phyloP scores from a whole-genome alignment of 2,888 invertebrate genomes.

The Capitulum mitella region DNA sequence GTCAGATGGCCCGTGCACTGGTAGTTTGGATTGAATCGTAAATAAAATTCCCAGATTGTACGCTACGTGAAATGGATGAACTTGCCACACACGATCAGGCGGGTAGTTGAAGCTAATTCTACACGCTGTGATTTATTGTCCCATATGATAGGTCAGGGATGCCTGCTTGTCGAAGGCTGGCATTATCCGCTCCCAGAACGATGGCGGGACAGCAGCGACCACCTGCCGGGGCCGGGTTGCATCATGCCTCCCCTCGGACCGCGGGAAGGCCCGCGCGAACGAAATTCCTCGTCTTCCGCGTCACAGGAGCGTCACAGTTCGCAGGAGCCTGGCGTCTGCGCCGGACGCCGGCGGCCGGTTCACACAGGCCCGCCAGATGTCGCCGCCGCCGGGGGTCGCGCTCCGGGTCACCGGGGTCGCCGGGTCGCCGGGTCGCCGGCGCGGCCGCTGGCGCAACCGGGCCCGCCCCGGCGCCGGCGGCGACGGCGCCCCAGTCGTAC shows the following conservation, averaged over 20 bases:
- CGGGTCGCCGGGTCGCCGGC: background rate
- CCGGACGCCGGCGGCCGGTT: too few relatives aligned
- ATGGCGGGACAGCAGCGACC: too few relatives aligned
- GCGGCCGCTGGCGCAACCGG: background rate
- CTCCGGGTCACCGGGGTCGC: background rate
- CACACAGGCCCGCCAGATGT: background rate
- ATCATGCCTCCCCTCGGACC: too few relatives aligned
- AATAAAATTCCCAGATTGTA: constrained; percentile 19
- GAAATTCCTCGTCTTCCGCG: too few relatives aligned
- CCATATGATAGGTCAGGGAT: background rate
- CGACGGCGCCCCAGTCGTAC: background rate
- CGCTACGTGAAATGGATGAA: background rate
- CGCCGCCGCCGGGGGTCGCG: background rate
- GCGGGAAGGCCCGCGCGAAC: too few relatives aligned
- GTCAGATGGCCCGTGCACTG: background rate
- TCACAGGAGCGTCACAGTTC: too few relatives aligned
- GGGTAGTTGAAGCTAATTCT: background rate
- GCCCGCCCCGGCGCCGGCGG: background rate
- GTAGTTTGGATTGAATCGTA: background rate
- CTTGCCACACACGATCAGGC: background rate
- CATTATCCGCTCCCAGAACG: background rate
- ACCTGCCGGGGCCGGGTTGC: too few relatives aligned
- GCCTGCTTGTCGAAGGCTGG: background rate
- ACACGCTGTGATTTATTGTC: background rate
- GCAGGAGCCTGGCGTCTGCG: too few relatives aligned